phyloP scores from a whole-genome alignment of 2,113 vertebrate species.

The Daboia siamensis region DNA sequence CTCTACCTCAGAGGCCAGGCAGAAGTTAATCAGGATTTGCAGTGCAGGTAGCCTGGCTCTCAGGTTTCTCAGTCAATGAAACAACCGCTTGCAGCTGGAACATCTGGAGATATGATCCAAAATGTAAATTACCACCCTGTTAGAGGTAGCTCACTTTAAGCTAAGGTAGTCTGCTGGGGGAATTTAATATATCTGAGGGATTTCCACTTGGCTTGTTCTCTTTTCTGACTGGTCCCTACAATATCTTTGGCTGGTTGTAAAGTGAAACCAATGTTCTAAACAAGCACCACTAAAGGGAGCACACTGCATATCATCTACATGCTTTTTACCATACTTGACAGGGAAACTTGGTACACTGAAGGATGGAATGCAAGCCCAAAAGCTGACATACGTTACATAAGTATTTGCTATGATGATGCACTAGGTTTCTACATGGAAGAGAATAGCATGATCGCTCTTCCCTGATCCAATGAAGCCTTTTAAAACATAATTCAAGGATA shows the following conservation, averaged over 20 bases:
- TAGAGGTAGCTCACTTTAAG: background rate
- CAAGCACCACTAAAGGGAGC: background rate
- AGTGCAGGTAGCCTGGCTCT: background rate
- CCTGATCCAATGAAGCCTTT: background rate
- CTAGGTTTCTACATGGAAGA: background rate
- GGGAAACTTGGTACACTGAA: background rate
- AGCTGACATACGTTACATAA: background rate
- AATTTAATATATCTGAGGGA: background rate
- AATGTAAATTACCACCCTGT: background rate
- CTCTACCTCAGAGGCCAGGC: constrained; percentile 41
- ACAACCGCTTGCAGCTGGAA: background rate
- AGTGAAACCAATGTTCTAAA: background rate
- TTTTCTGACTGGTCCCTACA: background rate
- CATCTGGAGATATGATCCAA: constrained; percentile 22
- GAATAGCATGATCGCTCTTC: background rate
- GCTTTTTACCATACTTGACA: background rate
- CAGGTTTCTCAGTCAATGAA: background rate
- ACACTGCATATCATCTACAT: background rate
- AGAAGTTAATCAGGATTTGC: background rate
- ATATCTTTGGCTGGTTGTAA: background rate
- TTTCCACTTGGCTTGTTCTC: background rate
- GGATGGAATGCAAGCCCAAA: background rate
- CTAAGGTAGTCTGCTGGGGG: background rate
- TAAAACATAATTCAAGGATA: background rate
- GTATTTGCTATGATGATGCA: background rate